phyloP scores from a whole-genome alignment of 2,113 vertebrate genomes.

The Odocoileus virginianus region DNA sequence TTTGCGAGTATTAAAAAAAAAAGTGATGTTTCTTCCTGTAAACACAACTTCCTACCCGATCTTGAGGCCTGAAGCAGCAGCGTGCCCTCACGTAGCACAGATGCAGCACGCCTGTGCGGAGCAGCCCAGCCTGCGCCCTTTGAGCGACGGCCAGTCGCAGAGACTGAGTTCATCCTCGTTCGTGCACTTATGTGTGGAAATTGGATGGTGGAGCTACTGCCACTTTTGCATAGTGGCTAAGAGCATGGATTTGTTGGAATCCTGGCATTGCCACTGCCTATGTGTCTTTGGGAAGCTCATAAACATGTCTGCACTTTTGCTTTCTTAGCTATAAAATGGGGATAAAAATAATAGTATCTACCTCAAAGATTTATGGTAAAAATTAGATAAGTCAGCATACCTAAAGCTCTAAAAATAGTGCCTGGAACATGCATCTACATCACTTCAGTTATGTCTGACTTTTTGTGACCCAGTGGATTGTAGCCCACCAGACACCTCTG shows the following conservation, averaged over 20 bases:
- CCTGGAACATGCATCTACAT: neutral
- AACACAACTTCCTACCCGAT: neutral
- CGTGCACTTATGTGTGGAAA: neutral
- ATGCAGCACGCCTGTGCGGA: too few species aligned
- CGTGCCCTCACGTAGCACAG: neutral
- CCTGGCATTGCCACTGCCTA: neutral
- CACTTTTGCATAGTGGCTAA: neutral
- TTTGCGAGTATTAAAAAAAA: neutral
- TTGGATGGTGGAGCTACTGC: neutral
- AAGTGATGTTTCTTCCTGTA: neutral
- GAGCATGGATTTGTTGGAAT: neutral
- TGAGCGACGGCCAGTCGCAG: neutral
- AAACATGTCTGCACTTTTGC: neutral
- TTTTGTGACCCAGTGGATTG: neutral
- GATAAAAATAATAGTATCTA: neutral
- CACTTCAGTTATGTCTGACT: neutral
- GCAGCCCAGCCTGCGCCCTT: rapidly evolving
- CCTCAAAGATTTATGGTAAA: neutral
- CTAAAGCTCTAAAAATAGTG: neutral
- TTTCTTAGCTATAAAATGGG: neutral
- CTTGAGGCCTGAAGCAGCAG: neutral
- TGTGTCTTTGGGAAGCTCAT: neutral
- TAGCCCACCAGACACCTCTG: neutral
- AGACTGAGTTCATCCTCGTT: neutral
- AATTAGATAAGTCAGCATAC: neutral